These are phyloP conservation scores for Drosophila conformis DNA, from an alignment of 2,888 invertebrate genomes.

Conservation along the genomic window DNA sequence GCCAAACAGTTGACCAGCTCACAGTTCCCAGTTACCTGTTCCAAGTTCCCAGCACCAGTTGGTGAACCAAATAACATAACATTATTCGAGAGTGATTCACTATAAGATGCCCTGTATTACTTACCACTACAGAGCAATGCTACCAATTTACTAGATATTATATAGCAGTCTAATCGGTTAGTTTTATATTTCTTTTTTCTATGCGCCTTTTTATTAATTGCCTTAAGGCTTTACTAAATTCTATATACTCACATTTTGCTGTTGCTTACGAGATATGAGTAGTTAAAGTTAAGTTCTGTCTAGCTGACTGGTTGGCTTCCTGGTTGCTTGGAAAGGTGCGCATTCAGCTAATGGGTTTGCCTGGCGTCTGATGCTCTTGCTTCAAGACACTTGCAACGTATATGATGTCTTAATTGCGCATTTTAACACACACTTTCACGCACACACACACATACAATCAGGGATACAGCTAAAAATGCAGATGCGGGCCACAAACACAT, in stretches of 20 bases:
- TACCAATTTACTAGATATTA: background rate
- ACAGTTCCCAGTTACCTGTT: background rate
- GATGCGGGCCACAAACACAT: conserved; percentile 9
- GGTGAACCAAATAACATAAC: conserved; percentile 7
- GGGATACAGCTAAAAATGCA: conserved; percentile 40
- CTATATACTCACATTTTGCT: background rate
- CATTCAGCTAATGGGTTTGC: conserved; percentile 64
- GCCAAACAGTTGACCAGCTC: conserved; percentile 52
- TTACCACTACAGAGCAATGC: background rate
- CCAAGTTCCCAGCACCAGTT: conserved; percentile 10
- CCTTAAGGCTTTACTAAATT: too few relatives aligned
- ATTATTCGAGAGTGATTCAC: background rate
- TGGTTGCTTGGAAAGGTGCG: conserved; percentile 46
- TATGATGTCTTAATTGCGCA: conserved; percentile 78
- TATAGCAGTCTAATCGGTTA: background rate
- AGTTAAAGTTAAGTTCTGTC: conserved; percentile 36
- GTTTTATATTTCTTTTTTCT: background rate
- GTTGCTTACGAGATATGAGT: conserved; percentile 13
- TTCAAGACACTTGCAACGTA: conserved; percentile 62
- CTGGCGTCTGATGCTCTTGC: conserved; percentile 17
- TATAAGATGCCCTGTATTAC: background rate
- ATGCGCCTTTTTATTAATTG: background rate
- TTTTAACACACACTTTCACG: conserved; percentile 56
- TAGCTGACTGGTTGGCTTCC: conserved; percentile 27
- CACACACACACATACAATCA: conserved; percentile 32